Evolutionary conservation across 1,140 invertebrate species (phyloP), one percentile per base, ranked within the genome.

Genomic region (Nymphalis io): DNA sequence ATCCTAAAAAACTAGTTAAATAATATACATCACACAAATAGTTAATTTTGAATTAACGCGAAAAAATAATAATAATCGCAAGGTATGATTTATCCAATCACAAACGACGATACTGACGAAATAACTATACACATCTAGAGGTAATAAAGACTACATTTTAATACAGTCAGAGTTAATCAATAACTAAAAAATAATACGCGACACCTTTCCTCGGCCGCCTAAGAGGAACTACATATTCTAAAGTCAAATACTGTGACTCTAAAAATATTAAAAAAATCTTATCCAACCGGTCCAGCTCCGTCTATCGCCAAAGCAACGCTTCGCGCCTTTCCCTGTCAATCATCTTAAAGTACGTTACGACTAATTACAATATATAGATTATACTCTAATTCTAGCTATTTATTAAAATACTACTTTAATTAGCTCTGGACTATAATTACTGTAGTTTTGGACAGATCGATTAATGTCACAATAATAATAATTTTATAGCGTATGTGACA

Each of bases 241-340:
- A 77, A 73, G 76, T 74, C 64, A 73, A 81, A 81, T 81, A 81
- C 75, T 81, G 75, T 70, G 70, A 73, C 71, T 61, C 72, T 75
- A 77, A 75, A 68, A 42, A 71, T 73, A 68, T 51, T 40, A 42
- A 23, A 72, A 73, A 77, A 62, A 73, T 53, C 70, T 80, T 74
- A 79, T 46, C 21, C 51, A 73, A 73, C 21, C 20, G n/a, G 16
- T 27, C 58, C 68, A 46, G 46, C 42, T 62, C 23, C 20, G 39
- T 57, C 23, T 38, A 23, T 13, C 67, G 11, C 27, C 27, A 18
- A n/a, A 23, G 51, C 42, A n/a, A 38, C 21, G 15, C 55, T 44
- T 23, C 40, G 11, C 27, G 5, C 4, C 60, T 60, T 51, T 61
- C 70, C 70, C 59, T 71, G 63, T 71, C 70, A 21, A 46, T 53